Evolutionary conservation across 2,113 vertebrate genomes (phyloP).

Genomic region (Cyprinodon brontotheroides): DNA sequence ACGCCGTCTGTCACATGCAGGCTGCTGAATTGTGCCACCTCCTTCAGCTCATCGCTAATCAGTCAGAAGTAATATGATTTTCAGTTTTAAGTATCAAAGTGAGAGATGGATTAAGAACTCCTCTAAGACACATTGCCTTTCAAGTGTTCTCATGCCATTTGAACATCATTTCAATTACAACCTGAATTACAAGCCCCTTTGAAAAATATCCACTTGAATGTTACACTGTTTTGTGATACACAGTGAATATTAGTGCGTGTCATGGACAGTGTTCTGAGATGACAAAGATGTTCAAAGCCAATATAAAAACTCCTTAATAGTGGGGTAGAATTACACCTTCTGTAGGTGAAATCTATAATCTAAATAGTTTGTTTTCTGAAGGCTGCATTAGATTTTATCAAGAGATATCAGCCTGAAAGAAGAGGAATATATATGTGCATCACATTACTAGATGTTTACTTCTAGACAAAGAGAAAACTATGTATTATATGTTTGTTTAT

Average conservation of each 20-base stretch:
- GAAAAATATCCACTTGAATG: neutral
- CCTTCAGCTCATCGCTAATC: constrained; percentile 17
- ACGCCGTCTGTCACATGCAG: constrained; percentile 38
- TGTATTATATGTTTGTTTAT: neutral
- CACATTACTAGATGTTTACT: neutral
- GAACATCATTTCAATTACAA: neutral
- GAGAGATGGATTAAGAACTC: constrained; percentile 14
- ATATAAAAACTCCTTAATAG: neutral
- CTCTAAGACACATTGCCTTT: constrained; percentile 11
- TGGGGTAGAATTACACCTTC: neutral
- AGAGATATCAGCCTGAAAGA: neutral
- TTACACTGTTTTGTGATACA: neutral
- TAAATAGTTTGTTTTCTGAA: neutral
- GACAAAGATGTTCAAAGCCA: neutral
- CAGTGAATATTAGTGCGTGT: neutral
- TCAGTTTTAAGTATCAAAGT: constrained; percentile 18
- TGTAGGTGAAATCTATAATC: neutral
- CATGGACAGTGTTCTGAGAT: neutral
- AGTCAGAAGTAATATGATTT: constrained; percentile 15
- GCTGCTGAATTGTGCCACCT: constrained; percentile 28
- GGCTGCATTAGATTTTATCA: neutral
- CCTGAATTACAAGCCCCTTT: neutral
- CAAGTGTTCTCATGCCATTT: neutral
- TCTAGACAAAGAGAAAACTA: neutral
- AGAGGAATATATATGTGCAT: neutral